Evolutionary conservation across 2,797 vertebrate species (phyloP).

Genomic region (Labeo calbasu): DNA sequence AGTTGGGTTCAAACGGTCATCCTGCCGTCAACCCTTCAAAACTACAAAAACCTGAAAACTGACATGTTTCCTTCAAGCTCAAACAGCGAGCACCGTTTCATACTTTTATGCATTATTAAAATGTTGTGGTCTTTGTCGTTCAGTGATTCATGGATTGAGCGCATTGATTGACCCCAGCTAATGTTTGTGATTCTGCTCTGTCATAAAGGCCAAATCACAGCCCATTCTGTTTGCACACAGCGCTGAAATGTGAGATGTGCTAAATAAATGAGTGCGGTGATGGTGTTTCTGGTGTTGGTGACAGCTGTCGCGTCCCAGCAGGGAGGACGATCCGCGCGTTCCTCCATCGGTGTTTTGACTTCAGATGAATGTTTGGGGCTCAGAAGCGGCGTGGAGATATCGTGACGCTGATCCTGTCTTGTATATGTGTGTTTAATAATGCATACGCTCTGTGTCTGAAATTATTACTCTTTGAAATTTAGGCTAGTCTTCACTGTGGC

Average conservation of each 20-base stretch:
- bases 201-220: constrained; percentile 11
- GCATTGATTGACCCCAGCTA: not conserved
- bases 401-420: not conserved
- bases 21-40: not conserved
- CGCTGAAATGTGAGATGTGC: constrained; percentile 15
- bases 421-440: constrained; percentile 64
- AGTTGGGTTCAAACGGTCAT: not conserved
- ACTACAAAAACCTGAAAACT: not conserved
- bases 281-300: constrained; percentile 10
- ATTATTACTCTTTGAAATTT: too few species aligned
- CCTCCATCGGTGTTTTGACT: constrained; percentile 3
- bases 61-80: not conserved
- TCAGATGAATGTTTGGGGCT: not conserved
- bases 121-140: not conserved
- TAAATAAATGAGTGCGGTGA: not conserved
- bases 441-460: constrained; percentile 46
- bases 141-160: constrained; percentile 1
- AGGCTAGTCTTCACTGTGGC: too few species aligned
- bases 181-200: constrained; percentile 12
- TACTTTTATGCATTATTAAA: constrained; percentile 19
- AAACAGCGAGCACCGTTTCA: not conserved
- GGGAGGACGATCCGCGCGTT: not conserved
- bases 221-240: constrained; percentile 16
- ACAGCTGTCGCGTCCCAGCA: constrained; percentile 32
- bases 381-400: not conserved